A percentile compares a stretch with the other conserved stretches of the same genome.
Evolutionary conservation across 2,113 vertebrate genomes (phyloP).

Genomic region (Oreochromis niloticus): DNA sequence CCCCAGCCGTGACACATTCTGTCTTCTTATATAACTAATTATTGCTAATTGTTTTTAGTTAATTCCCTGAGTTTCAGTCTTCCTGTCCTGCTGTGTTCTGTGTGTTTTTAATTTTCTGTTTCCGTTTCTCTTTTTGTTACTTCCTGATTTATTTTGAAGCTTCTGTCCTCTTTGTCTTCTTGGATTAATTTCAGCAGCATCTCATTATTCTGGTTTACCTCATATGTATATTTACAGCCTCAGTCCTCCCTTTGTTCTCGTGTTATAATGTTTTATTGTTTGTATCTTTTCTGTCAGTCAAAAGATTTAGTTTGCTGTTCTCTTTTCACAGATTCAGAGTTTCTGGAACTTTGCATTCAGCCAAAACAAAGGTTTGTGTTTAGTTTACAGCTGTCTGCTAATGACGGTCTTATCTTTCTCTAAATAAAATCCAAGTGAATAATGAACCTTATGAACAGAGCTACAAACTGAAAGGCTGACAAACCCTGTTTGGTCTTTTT

Average conservation of each 20-base stretch:
- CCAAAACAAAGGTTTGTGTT: background rate
- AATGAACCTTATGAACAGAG: background rate
- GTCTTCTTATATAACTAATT: background rate
- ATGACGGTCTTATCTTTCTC: background rate
- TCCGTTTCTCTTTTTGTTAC: background rate
- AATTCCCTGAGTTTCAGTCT: background rate
- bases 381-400: background rate
- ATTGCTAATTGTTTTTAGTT: background rate
- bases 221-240: background rate
- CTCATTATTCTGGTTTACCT: background rate
- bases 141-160: background rate
- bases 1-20: background rate
- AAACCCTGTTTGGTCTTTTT: background rate
- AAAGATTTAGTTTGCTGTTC: accelerated
- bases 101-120: background rate
- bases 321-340: background rate
- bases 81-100: background rate
- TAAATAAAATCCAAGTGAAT: accelerated
- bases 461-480: background rate
- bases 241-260: accelerated
- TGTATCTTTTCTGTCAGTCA: background rate
- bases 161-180: background rate
- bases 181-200: background rate
- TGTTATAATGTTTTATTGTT: background rate
- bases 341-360: background rate